These are phyloP conservation scores for Lithophane ornitopus DNA, from an alignment of 2,888 invertebrate genomes.

Conservation along the genomic window DNA sequence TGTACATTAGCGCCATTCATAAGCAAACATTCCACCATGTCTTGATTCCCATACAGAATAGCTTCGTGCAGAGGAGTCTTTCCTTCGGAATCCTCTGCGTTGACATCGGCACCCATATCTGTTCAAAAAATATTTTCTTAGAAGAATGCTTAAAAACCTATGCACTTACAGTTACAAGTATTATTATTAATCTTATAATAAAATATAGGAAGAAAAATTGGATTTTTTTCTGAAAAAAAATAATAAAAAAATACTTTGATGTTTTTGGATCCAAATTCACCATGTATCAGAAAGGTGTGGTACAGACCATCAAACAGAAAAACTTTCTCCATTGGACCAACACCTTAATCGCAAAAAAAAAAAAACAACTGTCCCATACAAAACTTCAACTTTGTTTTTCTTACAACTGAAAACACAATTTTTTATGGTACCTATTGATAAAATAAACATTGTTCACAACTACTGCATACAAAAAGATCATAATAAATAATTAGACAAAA, in stretches of 20 bases:
- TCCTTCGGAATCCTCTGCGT: conserved; percentile 93
- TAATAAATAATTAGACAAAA: neutral
- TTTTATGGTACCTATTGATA: neutral
- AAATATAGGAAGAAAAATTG: neutral
- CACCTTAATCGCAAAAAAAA: neutral
- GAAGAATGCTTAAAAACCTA: neutral
- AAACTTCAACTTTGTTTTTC: neutral
- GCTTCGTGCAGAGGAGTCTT: conserved; percentile 96
- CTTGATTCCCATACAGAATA: conserved; percentile 92
- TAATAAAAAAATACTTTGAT: neutral
- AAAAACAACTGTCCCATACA: neutral
- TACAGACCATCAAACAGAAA: neutral
- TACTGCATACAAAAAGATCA: neutral
- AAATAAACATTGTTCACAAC: neutral
- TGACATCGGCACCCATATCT: conserved; percentile 94
- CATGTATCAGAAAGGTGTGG: neutral
- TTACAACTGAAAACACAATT: neutral
- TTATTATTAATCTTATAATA: neutral
- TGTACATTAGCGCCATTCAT: conserved; percentile 96
- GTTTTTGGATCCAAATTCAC: neutral
- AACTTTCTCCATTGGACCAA: neutral
- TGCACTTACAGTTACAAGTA: neutral
- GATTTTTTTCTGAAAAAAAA: no score
- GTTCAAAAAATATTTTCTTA: neutral
- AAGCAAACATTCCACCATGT: conserved; percentile 93